phyloP scores from a whole-genome alignment of 2,113 vertebrate species.

The Ifrita kowaldi region DNA sequence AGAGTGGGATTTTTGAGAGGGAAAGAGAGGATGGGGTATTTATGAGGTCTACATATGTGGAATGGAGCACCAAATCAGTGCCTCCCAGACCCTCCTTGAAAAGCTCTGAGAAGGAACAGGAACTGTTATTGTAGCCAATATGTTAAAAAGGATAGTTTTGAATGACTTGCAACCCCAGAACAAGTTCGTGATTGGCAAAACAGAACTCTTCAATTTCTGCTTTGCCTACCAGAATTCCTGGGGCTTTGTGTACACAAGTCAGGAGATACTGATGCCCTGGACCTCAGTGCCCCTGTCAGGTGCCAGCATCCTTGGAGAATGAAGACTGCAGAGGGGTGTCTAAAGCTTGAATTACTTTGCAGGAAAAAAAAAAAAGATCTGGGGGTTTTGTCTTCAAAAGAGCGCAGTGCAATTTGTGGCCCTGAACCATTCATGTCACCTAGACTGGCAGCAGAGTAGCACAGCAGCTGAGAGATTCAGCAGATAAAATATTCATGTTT shows the following conservation, averaged over 20 bases:
- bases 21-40: background rate
- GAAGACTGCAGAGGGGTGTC: background rate
- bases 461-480: background rate
- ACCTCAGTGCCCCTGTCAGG: background rate
- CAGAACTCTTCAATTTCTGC: background rate
- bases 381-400: background rate
- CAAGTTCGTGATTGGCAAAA: background rate
- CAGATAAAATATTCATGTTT: background rate
- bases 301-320: background rate
- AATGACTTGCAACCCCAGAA: background rate
- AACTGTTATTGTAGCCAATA: background rate
- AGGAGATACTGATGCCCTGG: background rate
- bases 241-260: background rate
- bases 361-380: background rate
- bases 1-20: background rate
- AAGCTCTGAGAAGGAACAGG: background rate
- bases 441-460: background rate
- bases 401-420: background rate
- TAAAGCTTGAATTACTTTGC: background rate
- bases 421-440: background rate
- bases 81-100: background rate
- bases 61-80: background rate
- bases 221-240: background rate
- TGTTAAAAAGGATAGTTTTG: background rate
- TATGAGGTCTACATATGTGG: background rate